A percentile compares a stretch with the other conserved stretches of the same genome.
These are phyloP conservation scores for Halictus ligatus DNA, from an alignment of 2,888 invertebrate species.

Conservation along the genomic window DNA sequence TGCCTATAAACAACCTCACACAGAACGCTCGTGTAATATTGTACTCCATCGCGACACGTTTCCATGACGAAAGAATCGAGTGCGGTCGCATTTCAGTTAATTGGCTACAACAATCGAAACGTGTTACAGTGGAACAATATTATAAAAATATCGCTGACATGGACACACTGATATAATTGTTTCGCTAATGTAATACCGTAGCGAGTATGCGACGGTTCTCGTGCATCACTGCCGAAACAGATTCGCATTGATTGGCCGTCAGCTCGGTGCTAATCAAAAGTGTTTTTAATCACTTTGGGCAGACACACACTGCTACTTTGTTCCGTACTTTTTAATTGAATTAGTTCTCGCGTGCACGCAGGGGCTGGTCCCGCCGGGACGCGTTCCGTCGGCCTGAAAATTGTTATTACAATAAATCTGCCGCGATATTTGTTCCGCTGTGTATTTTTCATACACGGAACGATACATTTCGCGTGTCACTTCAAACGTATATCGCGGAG, in stretches of 20 bases:
- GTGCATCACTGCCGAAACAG: not conserved
- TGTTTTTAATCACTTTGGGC: slow-evolving; percentile 40
- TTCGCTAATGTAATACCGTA: slow-evolving; percentile 25
- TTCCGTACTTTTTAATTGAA: slow-evolving; percentile 41
- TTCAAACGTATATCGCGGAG: slow-evolving; percentile 13
- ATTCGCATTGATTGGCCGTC: not conserved
- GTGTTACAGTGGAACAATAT: not conserved
- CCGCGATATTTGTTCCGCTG: slow-evolving; percentile 21
- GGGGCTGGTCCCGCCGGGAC: not conserved
- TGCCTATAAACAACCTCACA: not conserved
- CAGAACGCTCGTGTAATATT: not conserved
- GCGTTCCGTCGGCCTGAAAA: slow-evolving; percentile 21
- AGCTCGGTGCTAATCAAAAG: slow-evolving; percentile 38
- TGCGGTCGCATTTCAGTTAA: not conserved
- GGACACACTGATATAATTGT: not conserved
- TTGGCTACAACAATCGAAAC: not conserved
- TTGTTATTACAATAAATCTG: slow-evolving; percentile 52
- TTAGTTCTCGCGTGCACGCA: slow-evolving; percentile 18
- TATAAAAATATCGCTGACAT: not conserved
- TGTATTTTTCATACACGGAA: slow-evolving; percentile 19
- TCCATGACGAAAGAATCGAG: not conserved
- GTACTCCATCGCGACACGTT: not conserved
- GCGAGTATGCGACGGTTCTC: not conserved
- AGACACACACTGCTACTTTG: not conserved
- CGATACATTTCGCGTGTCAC: slow-evolving; percentile 34